A percentile compares a stretch with the other conserved stretches of the same genome.
These are phyloP conservation scores for Zenarchopterus dispar DNA, from an alignment of 2,797 vertebrate genomes.

Conservation along the genomic window DNA sequence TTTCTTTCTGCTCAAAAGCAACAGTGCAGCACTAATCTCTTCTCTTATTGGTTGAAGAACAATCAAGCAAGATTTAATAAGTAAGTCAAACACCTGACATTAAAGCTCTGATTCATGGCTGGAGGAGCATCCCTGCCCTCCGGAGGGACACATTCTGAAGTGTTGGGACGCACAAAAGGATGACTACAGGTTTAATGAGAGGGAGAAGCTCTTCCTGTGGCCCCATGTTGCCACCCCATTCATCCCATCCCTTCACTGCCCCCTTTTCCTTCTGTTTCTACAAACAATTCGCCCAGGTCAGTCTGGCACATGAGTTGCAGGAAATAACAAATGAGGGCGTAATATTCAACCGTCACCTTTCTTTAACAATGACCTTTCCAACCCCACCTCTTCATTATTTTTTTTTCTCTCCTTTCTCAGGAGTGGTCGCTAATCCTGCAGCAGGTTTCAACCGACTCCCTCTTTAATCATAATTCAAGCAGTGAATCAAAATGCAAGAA, in stretches of 20 bases:
- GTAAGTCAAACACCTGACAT: slow-evolving; percentile 26
- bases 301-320: slow-evolving; percentile 29
- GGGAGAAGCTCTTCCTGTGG: slow-evolving; percentile 21
- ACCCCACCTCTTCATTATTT: slow-evolving; percentile 3
- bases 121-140: slow-evolving; percentile 17
- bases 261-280: slow-evolving; percentile 6
- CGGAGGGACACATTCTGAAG: slow-evolving; percentile 41
- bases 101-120: slow-evolving; percentile 30
- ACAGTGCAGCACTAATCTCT: slow-evolving; percentile 12
- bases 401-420: slow-evolving; percentile 16
- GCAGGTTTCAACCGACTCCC: slow-evolving; percentile 18
- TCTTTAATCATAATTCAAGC: slow-evolving; percentile 56
- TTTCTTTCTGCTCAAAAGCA: slow-evolving; percentile 5
- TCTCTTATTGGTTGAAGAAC: slow-evolving; percentile 20
- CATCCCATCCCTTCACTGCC: slow-evolving; percentile 18
- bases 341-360: slow-evolving; percentile 29
- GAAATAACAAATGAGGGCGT: slow-evolving; percentile 54
- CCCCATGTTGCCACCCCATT: slow-evolving; percentile 23
- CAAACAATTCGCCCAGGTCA: slow-evolving; percentile 40
- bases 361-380: neutral
- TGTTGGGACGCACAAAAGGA: slow-evolving; percentile 43
- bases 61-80: slow-evolving; percentile 43
- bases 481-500: slow-evolving; percentile 44
- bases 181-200: slow-evolving; percentile 54
- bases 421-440: slow-evolving; percentile 41